Evolutionary conservation across 2,797 vertebrate genomes (phyloP).

Genomic region (Labeo calbasu): DNA sequence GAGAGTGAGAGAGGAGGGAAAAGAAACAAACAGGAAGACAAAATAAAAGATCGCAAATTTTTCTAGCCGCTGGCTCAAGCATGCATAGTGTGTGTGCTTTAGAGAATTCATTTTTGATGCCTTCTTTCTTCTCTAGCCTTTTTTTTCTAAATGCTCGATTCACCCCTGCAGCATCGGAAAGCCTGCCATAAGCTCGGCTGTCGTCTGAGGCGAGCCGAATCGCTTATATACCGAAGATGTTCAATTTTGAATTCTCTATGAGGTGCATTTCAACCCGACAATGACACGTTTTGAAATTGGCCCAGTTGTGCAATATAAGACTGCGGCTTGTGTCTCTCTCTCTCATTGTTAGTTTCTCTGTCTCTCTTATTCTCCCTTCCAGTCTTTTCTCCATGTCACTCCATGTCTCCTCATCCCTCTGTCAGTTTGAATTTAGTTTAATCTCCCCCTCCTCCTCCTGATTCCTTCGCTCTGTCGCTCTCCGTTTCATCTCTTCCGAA

Average conservation of each 20-base stretch:
- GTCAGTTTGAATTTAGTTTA: slow-evolving; percentile 80
- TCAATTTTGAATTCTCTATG: slow-evolving; percentile 54
- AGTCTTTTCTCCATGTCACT: slow-evolving; percentile 72
- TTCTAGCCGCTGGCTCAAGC: slow-evolving; percentile 70
- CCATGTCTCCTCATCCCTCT: slow-evolving; percentile 76
- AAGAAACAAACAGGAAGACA: slow-evolving; percentile 33
- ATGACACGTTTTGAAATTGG: slow-evolving; percentile 17
- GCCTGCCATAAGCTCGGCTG: slow-evolving; percentile 50
- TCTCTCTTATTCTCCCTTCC: slow-evolving; percentile 61
- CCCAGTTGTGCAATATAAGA: slow-evolving; percentile 23
- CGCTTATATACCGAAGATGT: slow-evolving; percentile 40
- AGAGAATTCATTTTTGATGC: slow-evolving; percentile 77
- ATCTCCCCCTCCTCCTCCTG: slow-evolving; percentile 74
- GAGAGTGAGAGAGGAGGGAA: slow-evolving; percentile 36
- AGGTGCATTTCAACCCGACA: slow-evolving; percentile 61
- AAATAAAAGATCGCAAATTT: slow-evolving; percentile 60
- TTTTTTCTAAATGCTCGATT: slow-evolving; percentile 65
- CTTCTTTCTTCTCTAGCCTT: slow-evolving; percentile 69
- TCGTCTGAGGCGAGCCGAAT: slow-evolving; percentile 45
- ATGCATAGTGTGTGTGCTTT: slow-evolving; percentile 59
- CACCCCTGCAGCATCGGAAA: slow-evolving; percentile 63
- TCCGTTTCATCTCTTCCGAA: slow-evolving; percentile 69
- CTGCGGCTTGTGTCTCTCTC: slow-evolving; percentile 11
- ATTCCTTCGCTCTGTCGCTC: slow-evolving; percentile 77
- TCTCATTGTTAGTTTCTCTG: slow-evolving; percentile 40